Evolutionary conservation across 2,113 vertebrate genomes (phyloP), one percentile per base, ranked within the genome.

Genomic region (Kryptolebias marmoratus): DNA sequence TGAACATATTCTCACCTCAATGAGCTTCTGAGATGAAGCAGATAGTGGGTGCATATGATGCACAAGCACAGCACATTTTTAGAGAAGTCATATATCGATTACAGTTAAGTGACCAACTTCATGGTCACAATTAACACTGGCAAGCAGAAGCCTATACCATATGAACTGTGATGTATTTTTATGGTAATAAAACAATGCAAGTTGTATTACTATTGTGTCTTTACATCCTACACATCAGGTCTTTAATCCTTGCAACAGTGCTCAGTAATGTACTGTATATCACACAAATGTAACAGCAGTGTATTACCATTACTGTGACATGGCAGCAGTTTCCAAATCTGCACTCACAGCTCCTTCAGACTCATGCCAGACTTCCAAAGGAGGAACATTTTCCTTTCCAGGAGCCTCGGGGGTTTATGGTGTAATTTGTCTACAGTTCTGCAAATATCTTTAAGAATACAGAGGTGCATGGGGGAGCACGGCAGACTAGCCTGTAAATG

Each of bases 341-440:
- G 32, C 52, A 22, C 65, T 58, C 28, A 15, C 64, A 64, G 54
- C 58, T 67, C 28, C 49, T 27, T 54, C 67, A 64, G 55, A 62
- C 18, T 28, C 22, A 7, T 79, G 66, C 50, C 44, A 74, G 71
- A 47, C 45, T 36, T 49, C 64, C 32, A 70, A 71, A 65, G 50
- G n/a, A 67, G 68, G 65, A 84, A 76, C 10, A 48, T 39, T 79
- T 73, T 72, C 67, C 63, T 71, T 79, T 88, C 78, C 70, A 80
- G 67, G 60, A 70, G 64, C 66, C 27, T 71, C 42, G 49, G 71
- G 63, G 81, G 73, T 90, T 88, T 83, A 84, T 79, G 82, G 75
- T 72, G 45, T 75, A 82, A 77, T 77, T 84, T 84, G 70, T 78
- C 79, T 81, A 76, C 18, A 66, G 52, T 84, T 78, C 67, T 85